A percentile compares a stretch with the other conserved stretches of the same genome.
These are phyloP conservation scores for Rhombomys opimus DNA, from an alignment of 2,113 vertebrate species.

Conservation along the genomic window DNA sequence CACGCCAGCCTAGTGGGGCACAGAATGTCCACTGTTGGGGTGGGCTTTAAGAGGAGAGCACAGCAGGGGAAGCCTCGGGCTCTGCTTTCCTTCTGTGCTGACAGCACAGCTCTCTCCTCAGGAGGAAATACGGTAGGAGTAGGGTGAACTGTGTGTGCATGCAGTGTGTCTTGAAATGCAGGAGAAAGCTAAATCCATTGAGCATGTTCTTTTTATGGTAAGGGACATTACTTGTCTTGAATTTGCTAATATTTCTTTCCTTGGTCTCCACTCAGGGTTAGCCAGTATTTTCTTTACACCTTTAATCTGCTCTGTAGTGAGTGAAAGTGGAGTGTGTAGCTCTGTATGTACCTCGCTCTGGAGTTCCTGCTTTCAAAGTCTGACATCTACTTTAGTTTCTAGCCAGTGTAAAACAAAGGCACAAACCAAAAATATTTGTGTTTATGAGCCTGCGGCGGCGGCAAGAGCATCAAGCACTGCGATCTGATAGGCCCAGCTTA, in stretches of 20 bases:
- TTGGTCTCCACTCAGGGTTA: background rate
- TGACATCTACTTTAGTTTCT: conserved; percentile 7
- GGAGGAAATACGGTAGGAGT: too few relatives aligned
- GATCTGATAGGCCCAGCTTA: background rate
- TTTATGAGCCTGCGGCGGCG: background rate
- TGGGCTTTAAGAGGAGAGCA: too few relatives aligned
- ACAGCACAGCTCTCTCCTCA: background rate
- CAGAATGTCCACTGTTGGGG: background rate
- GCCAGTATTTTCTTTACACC: background rate
- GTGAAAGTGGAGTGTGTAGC: background rate
- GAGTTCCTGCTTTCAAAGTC: conserved; percentile 9
- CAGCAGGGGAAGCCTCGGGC: background rate
- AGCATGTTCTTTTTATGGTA: background rate
- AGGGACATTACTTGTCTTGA: background rate
- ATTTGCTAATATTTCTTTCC: background rate
- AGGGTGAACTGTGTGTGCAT: background rate
- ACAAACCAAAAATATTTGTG: background rate
- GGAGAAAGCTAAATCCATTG: background rate
- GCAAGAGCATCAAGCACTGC: background rate
- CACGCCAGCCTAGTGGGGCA: background rate
- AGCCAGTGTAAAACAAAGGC: background rate
- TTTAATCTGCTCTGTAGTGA: background rate
- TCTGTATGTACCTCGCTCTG: background rate
- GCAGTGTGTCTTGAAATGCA: background rate
- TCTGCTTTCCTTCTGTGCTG: background rate